Conservation (phyloP, 2,888 invertebrate species). For the Brenthis daphne region DNA sequence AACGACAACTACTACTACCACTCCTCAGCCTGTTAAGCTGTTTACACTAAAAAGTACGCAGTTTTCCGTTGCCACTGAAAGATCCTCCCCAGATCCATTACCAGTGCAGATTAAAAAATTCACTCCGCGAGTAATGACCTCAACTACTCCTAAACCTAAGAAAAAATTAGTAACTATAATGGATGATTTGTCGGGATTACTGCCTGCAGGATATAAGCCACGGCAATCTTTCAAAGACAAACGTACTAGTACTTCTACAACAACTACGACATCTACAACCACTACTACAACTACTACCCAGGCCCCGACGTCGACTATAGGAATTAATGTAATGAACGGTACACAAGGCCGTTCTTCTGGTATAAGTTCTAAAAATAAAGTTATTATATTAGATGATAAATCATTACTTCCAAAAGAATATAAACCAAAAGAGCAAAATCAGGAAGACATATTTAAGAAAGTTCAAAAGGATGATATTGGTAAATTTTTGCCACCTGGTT, state of each 20-base stretch:
- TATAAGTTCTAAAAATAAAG: slow-evolving; percentile 82
- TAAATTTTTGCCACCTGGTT: slow-evolving; percentile 86
- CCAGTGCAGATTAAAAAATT: slow-evolving; percentile 86
- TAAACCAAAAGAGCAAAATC: slow-evolving; percentile 67
- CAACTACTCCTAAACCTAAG: slow-evolving; percentile 72
- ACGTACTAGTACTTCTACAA: slow-evolving; percentile 75
- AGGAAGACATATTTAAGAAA: slow-evolving; percentile 71
- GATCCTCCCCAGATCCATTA: slow-evolving; percentile 80
- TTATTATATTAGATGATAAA: slow-evolving; percentile 80
- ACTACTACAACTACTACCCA: slow-evolving; percentile 46
- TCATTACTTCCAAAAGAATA: slow-evolving; percentile 81
- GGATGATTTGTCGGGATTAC: slow-evolving; percentile 83
- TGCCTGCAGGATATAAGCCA: slow-evolving; percentile 85
- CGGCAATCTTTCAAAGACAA: slow-evolving; percentile 79
- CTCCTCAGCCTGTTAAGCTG: slow-evolving; percentile 63
- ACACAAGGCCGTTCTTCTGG: slow-evolving; percentile 79
- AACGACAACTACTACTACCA: slow-evolving; percentile 60
- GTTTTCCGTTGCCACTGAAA: slow-evolving; percentile 74
- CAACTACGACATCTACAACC: slow-evolving; percentile 52
- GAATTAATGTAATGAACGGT: slow-evolving; percentile 58
- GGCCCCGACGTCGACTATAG: slow-evolving; percentile 44
- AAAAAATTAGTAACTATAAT: slow-evolving; percentile 77
- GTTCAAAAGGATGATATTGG: slow-evolving; percentile 81
- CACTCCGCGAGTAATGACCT: slow-evolving; percentile 75
- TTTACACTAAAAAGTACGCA: slow-evolving; percentile 79